Evolutionary conservation across 2,888 invertebrate species (phyloP), one percentile per base, ranked within the genome.

Genomic region (Troides aeacus): DNA sequence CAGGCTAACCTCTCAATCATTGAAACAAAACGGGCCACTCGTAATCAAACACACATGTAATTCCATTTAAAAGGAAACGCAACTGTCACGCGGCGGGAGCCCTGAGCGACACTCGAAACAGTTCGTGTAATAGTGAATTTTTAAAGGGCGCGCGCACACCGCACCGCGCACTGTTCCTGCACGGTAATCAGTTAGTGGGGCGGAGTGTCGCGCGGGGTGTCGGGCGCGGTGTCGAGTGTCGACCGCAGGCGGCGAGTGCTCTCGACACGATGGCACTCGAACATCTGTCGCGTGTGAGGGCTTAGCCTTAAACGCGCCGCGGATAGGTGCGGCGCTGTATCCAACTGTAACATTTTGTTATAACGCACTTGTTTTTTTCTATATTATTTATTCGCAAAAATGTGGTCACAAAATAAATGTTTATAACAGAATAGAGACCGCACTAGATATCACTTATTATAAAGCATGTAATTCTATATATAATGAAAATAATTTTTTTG

Each of bases 281-380:
- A 85, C 88, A 88, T 87, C 87, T 88, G 88, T 86, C 88, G 85
- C 82, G 79, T 74, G 72, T 74, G 75, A 74, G 74, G 75, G 73
- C 71, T 73, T 75, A 74, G 74, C 74, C 74, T 64, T 71, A 69
- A 69, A 68, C 69, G 60, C 62, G 61, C 59, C 66, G 59, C 64
- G 66, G 53, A 57, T 69, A 58, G 30, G 62, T 59, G 66, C 50
- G 36, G 50, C 58, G 59, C 56, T 64, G 56, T 69, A 62, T 62
- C 58, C 42, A 62, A 66, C 50, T 62, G 53, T 64, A 66, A 66
- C 36, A 63, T 63, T 63, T 15, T 46, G 15, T 42, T 12, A 42
- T 42, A 12, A 10, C 8, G 8, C 8, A 42, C 5, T 30, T 30
- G 30, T 30, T 30, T 30, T 30, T 30, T 30, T 30, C 30, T 30